These are phyloP conservation scores for Piezodorus guildinii DNA, from an alignment of 1,140 invertebrate genomes.

Conservation along the genomic window DNA sequence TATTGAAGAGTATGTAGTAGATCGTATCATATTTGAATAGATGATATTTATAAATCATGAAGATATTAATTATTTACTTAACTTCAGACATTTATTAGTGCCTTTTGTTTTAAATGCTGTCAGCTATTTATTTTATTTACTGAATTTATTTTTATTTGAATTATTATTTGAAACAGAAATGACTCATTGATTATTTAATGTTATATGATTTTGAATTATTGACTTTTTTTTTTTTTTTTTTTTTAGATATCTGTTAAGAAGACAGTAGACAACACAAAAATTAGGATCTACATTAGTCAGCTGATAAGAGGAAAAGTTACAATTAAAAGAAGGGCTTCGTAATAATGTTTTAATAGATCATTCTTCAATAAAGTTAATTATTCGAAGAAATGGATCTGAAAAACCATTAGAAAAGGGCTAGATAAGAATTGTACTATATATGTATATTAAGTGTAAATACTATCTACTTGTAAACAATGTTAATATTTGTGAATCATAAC, in stretches of 20 bases:
- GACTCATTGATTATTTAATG: background rate
- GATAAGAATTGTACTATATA: too few species aligned
- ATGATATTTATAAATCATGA: too few species aligned
- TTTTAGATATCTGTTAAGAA: slow-evolving; percentile 85
- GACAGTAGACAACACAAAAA: slow-evolving; percentile 62
- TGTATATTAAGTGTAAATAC: too few species aligned
- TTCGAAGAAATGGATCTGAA: too few species aligned
- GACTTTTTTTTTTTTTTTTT: slow-evolving; percentile 27
- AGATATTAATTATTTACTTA: too few species aligned
- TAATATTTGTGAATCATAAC: too few species aligned
- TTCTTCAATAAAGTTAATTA: too few species aligned
- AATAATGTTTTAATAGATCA: slow-evolving; percentile 25
- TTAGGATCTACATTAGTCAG: slow-evolving; percentile 71
- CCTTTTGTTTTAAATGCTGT: background rate
- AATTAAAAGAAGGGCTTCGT: slow-evolving; percentile 70
- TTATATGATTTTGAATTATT: background rate
- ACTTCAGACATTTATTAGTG: too few species aligned
- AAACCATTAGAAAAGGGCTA: too few species aligned
- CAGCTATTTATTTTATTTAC: background rate
- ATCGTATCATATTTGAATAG: too few species aligned
- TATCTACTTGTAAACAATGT: too few species aligned
- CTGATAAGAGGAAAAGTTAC: slow-evolving; percentile 77
- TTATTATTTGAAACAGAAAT: background rate
- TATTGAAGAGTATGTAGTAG: too few species aligned
- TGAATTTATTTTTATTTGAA: background rate